These are phyloP conservation scores for Arrhopalites spinosus DNA, from an alignment of 2,888 invertebrate species.

Conservation along the genomic window DNA sequence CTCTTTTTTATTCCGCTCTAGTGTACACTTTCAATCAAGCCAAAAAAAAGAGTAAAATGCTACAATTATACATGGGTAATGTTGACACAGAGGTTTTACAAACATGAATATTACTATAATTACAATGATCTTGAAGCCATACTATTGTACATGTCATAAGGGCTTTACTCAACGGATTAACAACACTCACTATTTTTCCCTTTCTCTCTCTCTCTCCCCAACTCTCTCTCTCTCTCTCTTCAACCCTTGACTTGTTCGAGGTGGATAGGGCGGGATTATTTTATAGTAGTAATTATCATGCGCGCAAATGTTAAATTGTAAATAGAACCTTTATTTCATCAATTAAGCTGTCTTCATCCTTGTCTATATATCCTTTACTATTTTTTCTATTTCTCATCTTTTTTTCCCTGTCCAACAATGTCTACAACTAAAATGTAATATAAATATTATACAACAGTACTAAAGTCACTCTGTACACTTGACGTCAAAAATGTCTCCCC, in stretches of 20 bases:
- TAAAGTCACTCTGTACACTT: no score
- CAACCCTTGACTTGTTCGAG: background rate
- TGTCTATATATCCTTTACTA: background rate
- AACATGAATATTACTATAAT: conserved; percentile 8
- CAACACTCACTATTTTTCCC: conserved; percentile 15
- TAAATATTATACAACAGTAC: no score
- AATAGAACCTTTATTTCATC: conserved; percentile 10
- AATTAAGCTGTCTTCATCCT: conserved; percentile 15
- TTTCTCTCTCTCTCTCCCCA: background rate
- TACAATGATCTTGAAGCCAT: background rate
- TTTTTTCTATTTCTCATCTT: background rate
- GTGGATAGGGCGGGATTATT: conserved; percentile 36
- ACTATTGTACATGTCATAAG: conserved; percentile 2
- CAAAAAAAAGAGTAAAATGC: background rate
- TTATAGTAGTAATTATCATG: conserved; percentile 40
- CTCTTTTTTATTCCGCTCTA: no score
- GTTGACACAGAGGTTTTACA: conserved; percentile 1
- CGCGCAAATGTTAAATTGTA: conserved; percentile 30
- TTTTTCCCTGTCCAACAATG: no score
- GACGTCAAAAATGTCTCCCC: no score
- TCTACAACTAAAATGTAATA: no score
- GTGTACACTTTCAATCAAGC: no score
- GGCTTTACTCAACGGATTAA: conserved; percentile 7
- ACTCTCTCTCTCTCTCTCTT: background rate
- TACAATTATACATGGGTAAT: background rate